Conservation (phyloP, 2,888 invertebrate species). For the Epinotia demarniana region DNA sequence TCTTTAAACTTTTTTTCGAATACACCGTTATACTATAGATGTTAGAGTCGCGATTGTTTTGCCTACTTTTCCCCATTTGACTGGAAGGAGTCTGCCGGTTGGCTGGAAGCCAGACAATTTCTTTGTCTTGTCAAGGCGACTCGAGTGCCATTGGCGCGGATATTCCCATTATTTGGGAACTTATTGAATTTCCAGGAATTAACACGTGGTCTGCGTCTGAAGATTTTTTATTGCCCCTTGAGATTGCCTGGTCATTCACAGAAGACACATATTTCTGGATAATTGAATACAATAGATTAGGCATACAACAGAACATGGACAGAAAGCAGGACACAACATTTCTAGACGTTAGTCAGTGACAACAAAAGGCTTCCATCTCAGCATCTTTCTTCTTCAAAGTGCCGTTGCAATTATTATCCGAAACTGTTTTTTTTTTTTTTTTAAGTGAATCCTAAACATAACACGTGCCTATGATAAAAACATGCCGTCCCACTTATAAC, state of each 20-base stretch:
- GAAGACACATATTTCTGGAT: background rate
- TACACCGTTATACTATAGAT: constrained; percentile 32
- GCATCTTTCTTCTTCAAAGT: too few species aligned
- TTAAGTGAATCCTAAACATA: too few species aligned
- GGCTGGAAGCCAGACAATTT: constrained; percentile 60
- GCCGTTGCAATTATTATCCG: too few species aligned
- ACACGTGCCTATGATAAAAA: too few species aligned
- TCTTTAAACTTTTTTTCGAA: background rate
- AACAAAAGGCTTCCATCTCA: too few species aligned
- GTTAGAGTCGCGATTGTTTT: constrained; percentile 51
- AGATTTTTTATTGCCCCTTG: constrained; percentile 21
- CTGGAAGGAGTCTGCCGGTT: constrained; percentile 19
- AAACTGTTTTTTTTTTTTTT: too few species aligned
- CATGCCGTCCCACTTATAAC: too few species aligned
- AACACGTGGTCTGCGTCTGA: constrained; percentile 43
- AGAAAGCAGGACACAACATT: background rate
- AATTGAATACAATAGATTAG: background rate
- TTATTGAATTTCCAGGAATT: constrained; percentile 56
- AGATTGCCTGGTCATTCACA: constrained; percentile 2
- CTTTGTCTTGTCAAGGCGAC: constrained; percentile 75
- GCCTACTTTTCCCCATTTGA: background rate
- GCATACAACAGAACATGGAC: background rate
- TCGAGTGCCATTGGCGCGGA: constrained; percentile 71
- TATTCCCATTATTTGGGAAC: constrained; percentile 66
- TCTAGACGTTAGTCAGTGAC: background rate